Conservation (phyloP, 2,113 vertebrate species). For the Maylandia zebra region DNA sequence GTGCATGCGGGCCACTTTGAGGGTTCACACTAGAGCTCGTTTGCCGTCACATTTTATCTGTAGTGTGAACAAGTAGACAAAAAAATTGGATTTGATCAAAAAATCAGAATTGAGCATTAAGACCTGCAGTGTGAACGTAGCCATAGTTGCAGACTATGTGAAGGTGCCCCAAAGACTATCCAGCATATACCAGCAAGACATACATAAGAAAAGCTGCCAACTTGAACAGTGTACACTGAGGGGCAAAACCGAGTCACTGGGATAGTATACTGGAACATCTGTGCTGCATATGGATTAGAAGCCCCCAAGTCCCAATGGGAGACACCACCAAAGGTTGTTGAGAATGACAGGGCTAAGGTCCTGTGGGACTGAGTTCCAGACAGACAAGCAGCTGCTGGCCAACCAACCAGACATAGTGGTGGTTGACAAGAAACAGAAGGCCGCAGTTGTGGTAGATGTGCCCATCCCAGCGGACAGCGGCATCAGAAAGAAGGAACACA, state of each 20-base stretch:
- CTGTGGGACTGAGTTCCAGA: not conserved
- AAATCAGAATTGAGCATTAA: not conserved
- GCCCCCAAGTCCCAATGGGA: not conserved
- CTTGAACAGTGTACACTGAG: not conserved
- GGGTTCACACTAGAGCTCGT: accelerated
- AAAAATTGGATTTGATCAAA: not conserved
- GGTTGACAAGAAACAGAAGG: not conserved
- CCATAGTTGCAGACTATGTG: not conserved
- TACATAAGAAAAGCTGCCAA: not conserved
- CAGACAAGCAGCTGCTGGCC: not conserved
- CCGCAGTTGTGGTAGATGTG: not conserved
- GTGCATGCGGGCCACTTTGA: accelerated
- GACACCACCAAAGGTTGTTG: not conserved
- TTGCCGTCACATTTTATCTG: accelerated
- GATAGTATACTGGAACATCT: not conserved
- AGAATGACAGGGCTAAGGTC: not conserved
- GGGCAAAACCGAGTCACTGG: not conserved
- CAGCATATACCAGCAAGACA: not conserved
- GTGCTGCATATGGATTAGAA: not conserved
- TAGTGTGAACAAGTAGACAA: not conserved
- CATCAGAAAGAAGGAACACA: not conserved
- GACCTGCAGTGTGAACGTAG: not conserved
- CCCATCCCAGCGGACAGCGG: not conserved
- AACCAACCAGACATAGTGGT: not conserved
- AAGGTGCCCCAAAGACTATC: not conserved